These are phyloP conservation scores for Pimpla rufipes DNA, from an alignment of 2,888 invertebrate genomes.

Conservation along the genomic window DNA sequence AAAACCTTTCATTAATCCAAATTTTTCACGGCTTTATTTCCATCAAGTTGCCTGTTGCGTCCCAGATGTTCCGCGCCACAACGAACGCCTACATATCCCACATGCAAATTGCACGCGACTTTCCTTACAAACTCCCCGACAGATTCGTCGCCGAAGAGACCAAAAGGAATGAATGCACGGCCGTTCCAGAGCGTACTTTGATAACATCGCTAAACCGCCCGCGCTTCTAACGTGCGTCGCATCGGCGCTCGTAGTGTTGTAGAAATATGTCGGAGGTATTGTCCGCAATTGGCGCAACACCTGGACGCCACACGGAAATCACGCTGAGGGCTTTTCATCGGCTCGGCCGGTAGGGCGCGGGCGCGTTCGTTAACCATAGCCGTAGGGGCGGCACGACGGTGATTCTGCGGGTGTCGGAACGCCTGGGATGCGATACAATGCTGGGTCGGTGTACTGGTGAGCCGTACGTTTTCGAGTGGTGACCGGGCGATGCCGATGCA, in stretches of 20 bases:
- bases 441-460: neutral
- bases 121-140: too few relatives aligned
- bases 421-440: slow-evolving; percentile 31
- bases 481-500: slow-evolving; percentile 3
- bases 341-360: slow-evolving; percentile 5
- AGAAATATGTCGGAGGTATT: slow-evolving; percentile 19
- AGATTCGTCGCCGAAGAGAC: neutral
- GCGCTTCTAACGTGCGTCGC: neutral
- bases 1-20: too few relatives aligned
- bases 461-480: slow-evolving; percentile 5
- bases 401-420: slow-evolving; percentile 30
- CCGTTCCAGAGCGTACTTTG: neutral
- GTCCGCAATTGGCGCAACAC: slow-evolving; percentile 44
- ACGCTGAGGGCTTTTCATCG: slow-evolving; percentile 33
- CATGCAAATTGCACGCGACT: too few relatives aligned
- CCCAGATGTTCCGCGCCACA: too few relatives aligned
- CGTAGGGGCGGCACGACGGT: neutral
- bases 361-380: slow-evolving; percentile 12
- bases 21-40: too few relatives aligned
- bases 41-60: too few relatives aligned
- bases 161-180: neutral
- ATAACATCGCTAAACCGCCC: slow-evolving; percentile 13
- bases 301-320: slow-evolving; percentile 44
- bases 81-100: too few relatives aligned
- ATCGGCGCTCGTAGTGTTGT: slow-evolving; percentile 2